Evolutionary conservation across 30 jellyfish, hydroid and myxozoan species (phyloP).

Genomic region (Mastigias papua): DNA sequence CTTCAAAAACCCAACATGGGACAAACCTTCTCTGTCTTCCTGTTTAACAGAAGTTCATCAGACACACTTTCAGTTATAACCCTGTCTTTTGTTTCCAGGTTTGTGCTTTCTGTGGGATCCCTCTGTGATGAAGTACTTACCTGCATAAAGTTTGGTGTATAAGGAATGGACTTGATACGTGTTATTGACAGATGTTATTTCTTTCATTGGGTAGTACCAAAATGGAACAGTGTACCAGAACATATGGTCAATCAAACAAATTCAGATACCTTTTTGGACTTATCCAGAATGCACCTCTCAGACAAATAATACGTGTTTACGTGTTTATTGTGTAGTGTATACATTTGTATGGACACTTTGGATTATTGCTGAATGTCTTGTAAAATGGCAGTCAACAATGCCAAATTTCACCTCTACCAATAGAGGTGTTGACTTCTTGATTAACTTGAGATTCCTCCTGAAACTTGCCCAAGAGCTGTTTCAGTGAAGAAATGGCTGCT

Average conservation of each 20-base stretch:
- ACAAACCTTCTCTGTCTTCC: constrained; percentile 2
- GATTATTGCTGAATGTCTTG: neutral
- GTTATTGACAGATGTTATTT: neutral
- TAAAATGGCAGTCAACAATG: neutral
- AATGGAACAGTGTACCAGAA: too few species aligned
- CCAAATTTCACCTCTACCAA: neutral
- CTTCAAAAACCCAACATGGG: constrained; percentile 24
- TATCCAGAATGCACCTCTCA: neutral
- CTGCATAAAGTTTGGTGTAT: constrained; percentile 17
- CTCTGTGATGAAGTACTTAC: constrained; percentile 20
- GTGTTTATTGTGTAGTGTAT: too few species aligned
- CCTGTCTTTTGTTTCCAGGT: neutral
- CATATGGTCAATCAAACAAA: too few species aligned
- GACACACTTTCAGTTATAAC: constrained; percentile 11
- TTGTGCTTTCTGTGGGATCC: constrained; percentile 39
- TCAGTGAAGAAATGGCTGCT: too few species aligned
- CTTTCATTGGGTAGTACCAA: neutral
- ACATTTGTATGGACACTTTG: neutral
- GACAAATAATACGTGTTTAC: too few species aligned
- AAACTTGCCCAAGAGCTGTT: too few species aligned
- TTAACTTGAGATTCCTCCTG: neutral
- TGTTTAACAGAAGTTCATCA: constrained; percentile 16
- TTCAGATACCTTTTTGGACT: neutral
- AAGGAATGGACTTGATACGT: neutral
- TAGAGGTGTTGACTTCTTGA: neutral